phyloP scores from a whole-genome alignment of 2,113 vertebrate genomes.

The Ciconia boyciana region DNA sequence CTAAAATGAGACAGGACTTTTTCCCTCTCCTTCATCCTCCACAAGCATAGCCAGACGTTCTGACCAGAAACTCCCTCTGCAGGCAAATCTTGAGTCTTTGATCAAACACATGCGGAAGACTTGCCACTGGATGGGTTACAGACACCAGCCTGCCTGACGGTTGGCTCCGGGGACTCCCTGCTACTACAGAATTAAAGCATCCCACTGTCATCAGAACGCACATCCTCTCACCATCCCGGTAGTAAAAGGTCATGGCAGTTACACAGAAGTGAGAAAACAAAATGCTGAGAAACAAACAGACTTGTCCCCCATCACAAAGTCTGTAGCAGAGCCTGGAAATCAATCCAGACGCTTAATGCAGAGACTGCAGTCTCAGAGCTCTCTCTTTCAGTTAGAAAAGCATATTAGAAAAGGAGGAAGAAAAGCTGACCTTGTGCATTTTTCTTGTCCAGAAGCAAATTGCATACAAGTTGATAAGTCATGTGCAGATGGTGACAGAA shows the following conservation, averaged over 20 bases:
- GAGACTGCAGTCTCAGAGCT: neutral
- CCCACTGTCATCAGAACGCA: neutral
- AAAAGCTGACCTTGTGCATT: slow-evolving; percentile 7
- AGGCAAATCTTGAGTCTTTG: neutral
- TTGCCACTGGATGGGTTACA: neutral
- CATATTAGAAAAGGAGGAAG: neutral
- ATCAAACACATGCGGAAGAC: neutral
- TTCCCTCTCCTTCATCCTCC: neutral
- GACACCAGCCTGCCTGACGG: neutral
- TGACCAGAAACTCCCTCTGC: slow-evolving; percentile 15
- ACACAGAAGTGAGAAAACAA: neutral
- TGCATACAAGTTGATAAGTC: neutral
- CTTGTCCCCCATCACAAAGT: neutral
- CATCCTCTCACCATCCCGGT: neutral
- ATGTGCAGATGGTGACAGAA: neutral
- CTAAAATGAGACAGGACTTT: neutral
- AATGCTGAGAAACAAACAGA: neutral
- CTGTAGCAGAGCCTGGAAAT: neutral
- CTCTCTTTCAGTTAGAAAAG: neutral
- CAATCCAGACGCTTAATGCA: neutral
- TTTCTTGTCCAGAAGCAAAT: slow-evolving; percentile 4
- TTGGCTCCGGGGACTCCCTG: neutral
- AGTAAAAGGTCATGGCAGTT: neutral
- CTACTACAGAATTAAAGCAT: neutral
- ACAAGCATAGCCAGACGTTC: neutral